Conservation (phyloP, 2,113 vertebrate genomes). For the Tursiops truncatus region DNA sequence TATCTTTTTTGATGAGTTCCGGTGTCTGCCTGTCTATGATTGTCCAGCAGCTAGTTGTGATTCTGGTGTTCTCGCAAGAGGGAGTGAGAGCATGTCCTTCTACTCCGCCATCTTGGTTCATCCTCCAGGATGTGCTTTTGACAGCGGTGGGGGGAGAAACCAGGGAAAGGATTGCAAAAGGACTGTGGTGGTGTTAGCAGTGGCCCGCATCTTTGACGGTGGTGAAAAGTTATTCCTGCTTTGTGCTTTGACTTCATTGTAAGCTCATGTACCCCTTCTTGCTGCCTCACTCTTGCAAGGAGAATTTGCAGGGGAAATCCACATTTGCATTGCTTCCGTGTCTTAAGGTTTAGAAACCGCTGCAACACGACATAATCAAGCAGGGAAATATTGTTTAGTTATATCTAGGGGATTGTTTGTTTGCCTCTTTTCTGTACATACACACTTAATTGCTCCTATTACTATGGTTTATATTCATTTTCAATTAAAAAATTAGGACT, state of each 20-base stretch:
- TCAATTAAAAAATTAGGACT: conserved; percentile 58
- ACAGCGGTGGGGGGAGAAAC: not conserved
- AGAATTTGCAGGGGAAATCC: not conserved
- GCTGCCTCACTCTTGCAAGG: not conserved
- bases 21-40: no score
- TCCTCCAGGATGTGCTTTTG: not conserved
- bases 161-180: not conserved
- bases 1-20: no score
- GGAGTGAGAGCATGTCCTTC: no score
- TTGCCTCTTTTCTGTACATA: not conserved
- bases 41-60: no score
- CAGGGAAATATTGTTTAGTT: conserved; percentile 43
- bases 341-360: conserved; percentile 48
- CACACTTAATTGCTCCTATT: conserved; percentile 38
- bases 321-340: not conserved
- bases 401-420: not conserved
- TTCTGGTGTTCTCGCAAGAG: no score
- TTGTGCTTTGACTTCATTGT: not conserved
- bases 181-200: not conserved
- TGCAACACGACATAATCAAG: conserved; percentile 30
- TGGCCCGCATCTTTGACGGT: not conserved
- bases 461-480: conserved; percentile 49
- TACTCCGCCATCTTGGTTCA: no score
- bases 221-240: not conserved
- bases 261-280: not conserved